Evolutionary conservation across 2,797 vertebrate species (phyloP).

Genomic region (Hybognathus amarus): DNA sequence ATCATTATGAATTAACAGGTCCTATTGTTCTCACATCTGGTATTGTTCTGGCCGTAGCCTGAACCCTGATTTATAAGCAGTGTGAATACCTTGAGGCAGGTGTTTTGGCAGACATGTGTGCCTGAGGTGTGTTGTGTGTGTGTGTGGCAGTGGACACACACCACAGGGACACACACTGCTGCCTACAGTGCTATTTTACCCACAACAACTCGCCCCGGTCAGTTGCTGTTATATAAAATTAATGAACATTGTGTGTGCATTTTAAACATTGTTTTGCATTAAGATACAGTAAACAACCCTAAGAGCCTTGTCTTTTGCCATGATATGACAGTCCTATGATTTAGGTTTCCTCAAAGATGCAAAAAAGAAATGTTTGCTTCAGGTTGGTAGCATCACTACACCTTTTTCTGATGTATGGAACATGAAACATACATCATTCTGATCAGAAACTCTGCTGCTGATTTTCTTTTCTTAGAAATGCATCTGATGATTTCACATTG

Average conservation of each 20-base stretch:
- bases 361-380: constrained; percentile 53
- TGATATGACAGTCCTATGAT: background rate
- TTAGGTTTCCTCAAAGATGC: background rate
- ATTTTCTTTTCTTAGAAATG: constrained; percentile 75
- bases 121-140: background rate
- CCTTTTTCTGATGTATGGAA: constrained; percentile 71
- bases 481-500: constrained; percentile 58
- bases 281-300: background rate
- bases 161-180: constrained; percentile 32
- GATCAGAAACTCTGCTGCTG: constrained; percentile 71
- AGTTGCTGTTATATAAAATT: constrained; percentile 20
- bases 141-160: background rate
- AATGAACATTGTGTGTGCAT: background rate
- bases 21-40: constrained; percentile 46
- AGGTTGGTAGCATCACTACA: constrained; percentile 62
- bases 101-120: constrained; percentile 41
- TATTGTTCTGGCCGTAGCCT: constrained; percentile 30
- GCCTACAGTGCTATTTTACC: constrained; percentile 31
- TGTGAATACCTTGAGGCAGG: constrained; percentile 55
- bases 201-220: constrained; percentile 28
- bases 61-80: constrained; percentile 41
- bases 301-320: constrained; percentile 3
- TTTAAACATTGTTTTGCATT: constrained; percentile 2
- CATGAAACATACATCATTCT: constrained; percentile 77
- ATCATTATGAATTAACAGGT: constrained; percentile 34